These are phyloP conservation scores for Brienomyrus longianalis DNA, from an alignment of 2,113 vertebrate genomes.

Conservation along the genomic window DNA sequence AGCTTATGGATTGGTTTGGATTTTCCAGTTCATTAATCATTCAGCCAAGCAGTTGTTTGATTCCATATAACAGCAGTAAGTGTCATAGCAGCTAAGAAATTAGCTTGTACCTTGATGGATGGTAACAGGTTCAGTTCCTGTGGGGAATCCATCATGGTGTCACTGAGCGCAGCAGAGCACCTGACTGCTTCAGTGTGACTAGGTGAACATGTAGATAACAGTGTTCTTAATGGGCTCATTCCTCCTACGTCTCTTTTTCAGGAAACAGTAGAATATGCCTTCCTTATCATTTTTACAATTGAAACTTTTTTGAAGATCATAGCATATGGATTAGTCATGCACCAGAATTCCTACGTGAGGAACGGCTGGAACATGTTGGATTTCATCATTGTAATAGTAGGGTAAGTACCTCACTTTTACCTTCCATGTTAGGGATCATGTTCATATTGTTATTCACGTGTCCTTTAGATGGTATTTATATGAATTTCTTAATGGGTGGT, in stretches of 20 bases:
- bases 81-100: background rate
- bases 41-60: background rate
- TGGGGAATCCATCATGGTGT: background rate
- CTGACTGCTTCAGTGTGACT: background rate
- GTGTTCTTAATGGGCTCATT: background rate
- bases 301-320: constrained; percentile 99
- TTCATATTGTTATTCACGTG: background rate
- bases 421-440: background rate
- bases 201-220: background rate
- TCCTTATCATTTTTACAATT: constrained; percentile 99
- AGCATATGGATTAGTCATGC: constrained; percentile 95
- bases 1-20: background rate
- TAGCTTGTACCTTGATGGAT: background rate
- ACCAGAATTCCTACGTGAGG: constrained; percentile 94
- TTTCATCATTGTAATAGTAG: constrained; percentile 98
- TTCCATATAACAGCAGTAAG: background rate
- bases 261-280: constrained; percentile 99
- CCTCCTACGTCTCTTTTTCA: constrained; percentile 57
- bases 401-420: constrained; percentile 70
- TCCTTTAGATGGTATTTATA: background rate
- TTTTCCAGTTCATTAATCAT: background rate
- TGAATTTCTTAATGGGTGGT: background rate
- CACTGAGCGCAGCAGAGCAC: background rate
- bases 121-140: background rate
- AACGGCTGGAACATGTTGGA: constrained; percentile 99